Conservation (phyloP, 2,797 vertebrate species). For the Leuciscus waleckii region DNA sequence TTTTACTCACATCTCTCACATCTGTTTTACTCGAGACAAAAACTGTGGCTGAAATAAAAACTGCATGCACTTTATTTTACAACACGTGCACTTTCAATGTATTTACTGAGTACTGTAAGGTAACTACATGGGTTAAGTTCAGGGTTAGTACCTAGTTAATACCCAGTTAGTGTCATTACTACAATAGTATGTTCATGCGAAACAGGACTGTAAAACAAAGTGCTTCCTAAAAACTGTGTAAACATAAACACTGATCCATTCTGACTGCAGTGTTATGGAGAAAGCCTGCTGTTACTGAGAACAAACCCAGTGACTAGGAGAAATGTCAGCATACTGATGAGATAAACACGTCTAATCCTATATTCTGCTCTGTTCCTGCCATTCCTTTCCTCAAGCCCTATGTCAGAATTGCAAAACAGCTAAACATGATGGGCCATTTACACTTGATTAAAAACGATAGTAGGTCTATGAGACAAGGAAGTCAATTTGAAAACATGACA, state of each 20-base stretch:
- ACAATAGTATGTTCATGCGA: no score
- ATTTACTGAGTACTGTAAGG: no score
- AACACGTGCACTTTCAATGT: no score
- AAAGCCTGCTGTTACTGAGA: background rate
- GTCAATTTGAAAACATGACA: background rate
- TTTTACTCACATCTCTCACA: background rate
- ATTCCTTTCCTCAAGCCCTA: background rate
- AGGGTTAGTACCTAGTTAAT: no score
- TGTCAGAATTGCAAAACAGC: background rate
- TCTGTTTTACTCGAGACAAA: background rate
- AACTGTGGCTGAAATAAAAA: no score
- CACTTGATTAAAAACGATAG: background rate
- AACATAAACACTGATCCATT: background rate
- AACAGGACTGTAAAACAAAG: no score
- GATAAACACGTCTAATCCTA: constrained; percentile 2
- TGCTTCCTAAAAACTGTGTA: background rate
- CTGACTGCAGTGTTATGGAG: background rate
- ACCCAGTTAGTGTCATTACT: no score
- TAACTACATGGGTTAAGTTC: no score
- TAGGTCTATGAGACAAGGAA: background rate
- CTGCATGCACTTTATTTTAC: no score
- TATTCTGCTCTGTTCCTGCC: background rate
- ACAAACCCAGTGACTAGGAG: background rate
- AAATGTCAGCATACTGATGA: constrained; percentile 26
- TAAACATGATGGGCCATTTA: background rate